Evolutionary conservation across 1,140 invertebrate genomes (phyloP).

Genomic region (Lutraria rhynchaena): DNA sequence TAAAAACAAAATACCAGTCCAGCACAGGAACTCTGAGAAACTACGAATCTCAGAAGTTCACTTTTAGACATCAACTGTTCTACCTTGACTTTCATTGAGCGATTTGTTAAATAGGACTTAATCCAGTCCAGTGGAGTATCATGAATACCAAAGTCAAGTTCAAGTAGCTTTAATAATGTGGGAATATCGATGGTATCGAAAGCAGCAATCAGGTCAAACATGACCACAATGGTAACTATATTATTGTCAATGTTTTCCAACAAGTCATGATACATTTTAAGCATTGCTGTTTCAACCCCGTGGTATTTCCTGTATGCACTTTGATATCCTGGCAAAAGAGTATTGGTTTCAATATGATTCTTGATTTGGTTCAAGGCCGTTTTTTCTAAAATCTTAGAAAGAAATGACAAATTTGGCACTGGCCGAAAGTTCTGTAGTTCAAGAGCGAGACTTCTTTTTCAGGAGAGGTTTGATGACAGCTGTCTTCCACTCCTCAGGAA

Average conservation of each 20-base stretch:
- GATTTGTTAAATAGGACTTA: too few relatives aligned
- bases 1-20: too few relatives aligned
- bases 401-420: slow-evolving; percentile 27
- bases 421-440: slow-evolving; percentile 17
- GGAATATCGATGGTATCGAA: too few relatives aligned
- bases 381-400: not conserved
- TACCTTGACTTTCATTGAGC: too few relatives aligned
- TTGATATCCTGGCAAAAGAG: slow-evolving; percentile 4
- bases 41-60: too few relatives aligned
- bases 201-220: too few relatives aligned
- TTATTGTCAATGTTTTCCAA: not conserved
- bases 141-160: too few relatives aligned
- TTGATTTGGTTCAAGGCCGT: too few relatives aligned
- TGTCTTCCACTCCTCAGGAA: slow-evolving; percentile 22
- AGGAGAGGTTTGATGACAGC: slow-evolving; percentile 13
- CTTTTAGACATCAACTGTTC: too few relatives aligned
- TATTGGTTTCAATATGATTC: not conserved
- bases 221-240: not conserved
- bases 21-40: too few relatives aligned
- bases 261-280: slow-evolving; percentile 8
- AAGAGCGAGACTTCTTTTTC: slow-evolving; percentile 30
- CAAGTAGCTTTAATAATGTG: too few relatives aligned
- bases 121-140: too few relatives aligned
- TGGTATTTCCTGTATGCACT: not conserved
- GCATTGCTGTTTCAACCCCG: not conserved